Evolutionary conservation across 2,888 invertebrate genomes (phyloP), one percentile per base, ranked within the genome.

Genomic region (Tetheella fluctuosa): DNA sequence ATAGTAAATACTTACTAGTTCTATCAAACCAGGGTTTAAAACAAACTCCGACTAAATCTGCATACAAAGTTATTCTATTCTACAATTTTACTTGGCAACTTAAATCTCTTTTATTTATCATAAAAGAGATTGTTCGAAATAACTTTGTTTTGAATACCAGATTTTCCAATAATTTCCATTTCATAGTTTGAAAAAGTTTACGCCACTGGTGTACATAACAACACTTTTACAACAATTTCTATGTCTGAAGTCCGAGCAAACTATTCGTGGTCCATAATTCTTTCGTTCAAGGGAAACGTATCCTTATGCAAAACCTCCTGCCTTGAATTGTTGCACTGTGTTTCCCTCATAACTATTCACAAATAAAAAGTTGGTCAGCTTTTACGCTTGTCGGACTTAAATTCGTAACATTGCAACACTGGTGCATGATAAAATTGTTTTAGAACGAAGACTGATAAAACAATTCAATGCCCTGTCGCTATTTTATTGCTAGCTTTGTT

Each of bases 121-220:
- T 34, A 10, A 48, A 48, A 39, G n/a, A n/a, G 3, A 48, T 20
- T 48, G 17, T 48, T 48, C 8, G 2, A 39, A 34, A n/a, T 48
- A 48, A 48, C 48, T 48, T 48, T 10, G 48, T 48, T 10, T 20
- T 48, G 48, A 48, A 48, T 48, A 20, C 48, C 48, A 48, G 20
- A 20, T 48, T 48, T 48, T 48, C 48, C 48, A 48, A 48, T 48
- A 48, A 20, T 48, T 20, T 48, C 48, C 20, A 10, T 48, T 48
- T 48, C 48, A 48, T 48, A 48, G 10, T 48, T 48, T 17, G 17
- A 42, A 42, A 17, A 17, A 42, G 42, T 17, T 48, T 48, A 48
- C 48, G 48, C n/a, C n/a, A n/a, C n/a, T 3, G 6, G 48, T 6
- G 2, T 20, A 10, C 20, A 15, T 39, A 39, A n/a, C 48, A 48